A percentile compares a stretch with the other conserved stretches of the same genome.
phyloP scores from a whole-genome alignment of 2,797 vertebrate species.

The Caiman crocodilus region DNA sequence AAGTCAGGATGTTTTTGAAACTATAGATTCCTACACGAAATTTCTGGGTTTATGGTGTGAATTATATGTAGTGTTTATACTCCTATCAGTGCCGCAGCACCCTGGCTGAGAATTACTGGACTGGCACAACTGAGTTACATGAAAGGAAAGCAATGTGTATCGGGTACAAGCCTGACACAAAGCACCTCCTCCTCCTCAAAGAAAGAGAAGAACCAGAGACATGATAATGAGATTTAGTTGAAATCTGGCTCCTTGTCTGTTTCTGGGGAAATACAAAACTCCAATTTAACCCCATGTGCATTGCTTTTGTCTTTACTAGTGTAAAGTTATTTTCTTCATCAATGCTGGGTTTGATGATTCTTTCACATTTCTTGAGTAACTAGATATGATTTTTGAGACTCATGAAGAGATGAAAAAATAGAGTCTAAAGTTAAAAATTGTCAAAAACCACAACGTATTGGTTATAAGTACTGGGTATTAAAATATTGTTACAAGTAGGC shows the following conservation, averaged over 20 bases:
- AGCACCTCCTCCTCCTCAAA: neutral
- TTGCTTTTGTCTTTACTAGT: neutral
- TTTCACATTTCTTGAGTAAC: neutral
- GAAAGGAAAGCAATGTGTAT: neutral
- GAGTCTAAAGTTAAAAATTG: neutral
- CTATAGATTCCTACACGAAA: too few species aligned
- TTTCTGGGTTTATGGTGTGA: too few species aligned
- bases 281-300: neutral
- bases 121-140: neutral
- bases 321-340: fast-evolving
- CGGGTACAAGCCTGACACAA: neutral
- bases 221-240: neutral
- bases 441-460: neutral
- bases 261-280: neutral
- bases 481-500: neutral
- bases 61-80: too few species aligned
- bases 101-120: too few species aligned
- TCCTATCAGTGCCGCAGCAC: too few species aligned
- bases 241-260: neutral
- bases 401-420: neutral
- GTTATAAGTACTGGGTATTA: neutral
- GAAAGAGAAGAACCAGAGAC: neutral
- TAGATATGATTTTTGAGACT: neutral
- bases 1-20: too few species aligned
- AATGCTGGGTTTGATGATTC: neutral